A percentile compares a stretch with the other conserved stretches of the same genome.
phyloP scores from a whole-genome alignment of 2,113 vertebrate species.

The Hipposideros armiger region DNA sequence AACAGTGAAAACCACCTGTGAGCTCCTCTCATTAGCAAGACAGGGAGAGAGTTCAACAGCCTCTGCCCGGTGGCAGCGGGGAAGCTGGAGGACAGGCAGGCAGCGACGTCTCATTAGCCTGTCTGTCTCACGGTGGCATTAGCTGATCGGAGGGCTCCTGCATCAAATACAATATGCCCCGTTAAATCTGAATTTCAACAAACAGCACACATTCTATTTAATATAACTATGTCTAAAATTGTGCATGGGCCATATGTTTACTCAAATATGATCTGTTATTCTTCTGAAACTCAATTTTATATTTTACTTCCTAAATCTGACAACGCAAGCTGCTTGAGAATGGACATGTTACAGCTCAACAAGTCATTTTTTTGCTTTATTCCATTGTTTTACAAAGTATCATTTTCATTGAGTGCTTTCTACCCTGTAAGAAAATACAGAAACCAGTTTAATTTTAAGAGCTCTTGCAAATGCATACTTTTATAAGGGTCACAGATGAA shows the following conservation, averaged over 20 bases:
- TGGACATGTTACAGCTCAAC: not conserved
- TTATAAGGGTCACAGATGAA: not conserved
- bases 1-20: not conserved
- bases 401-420: not conserved
- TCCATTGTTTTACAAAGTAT: not conserved
- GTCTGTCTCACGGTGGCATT: rapidly evolving
- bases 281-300: not conserved
- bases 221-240: too few relatives aligned
- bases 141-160: not conserved
- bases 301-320: not conserved
- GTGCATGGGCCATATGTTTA: too few relatives aligned
- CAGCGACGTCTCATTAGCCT: rapidly evolving
- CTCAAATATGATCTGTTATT: too few relatives aligned
- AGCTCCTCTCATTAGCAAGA: not conserved
- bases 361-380: not conserved
- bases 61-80: not conserved
- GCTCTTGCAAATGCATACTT: not conserved
- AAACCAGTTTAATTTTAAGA: not conserved
- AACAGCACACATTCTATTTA: not conserved
- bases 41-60: rapidly evolving
- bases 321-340: not conserved
- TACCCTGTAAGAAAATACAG: not conserved
- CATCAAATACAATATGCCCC: too few relatives aligned
- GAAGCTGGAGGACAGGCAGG: not conserved
- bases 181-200: not conserved